Base-by-base conservation (phyloP, 2,113 vertebrate genomes). In the Xenotilapia flavipinnis region DNA sequence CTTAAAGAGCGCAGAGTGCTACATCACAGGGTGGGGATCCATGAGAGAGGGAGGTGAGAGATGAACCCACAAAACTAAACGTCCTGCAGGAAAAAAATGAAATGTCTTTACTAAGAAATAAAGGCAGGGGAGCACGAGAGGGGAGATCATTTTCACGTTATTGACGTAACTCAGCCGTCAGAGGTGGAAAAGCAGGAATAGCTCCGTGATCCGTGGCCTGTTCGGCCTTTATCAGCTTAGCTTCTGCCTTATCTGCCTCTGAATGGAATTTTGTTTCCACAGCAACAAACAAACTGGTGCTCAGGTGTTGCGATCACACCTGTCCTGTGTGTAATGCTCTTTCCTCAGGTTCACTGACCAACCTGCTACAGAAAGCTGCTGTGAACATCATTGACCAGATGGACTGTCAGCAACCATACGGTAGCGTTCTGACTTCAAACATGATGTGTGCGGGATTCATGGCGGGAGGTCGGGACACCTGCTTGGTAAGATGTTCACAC, bases 11-110 rank as follows among this genome's bases (percentile, higher is more conserved):
- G 88, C 95, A 2, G 97, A 95, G 90, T 99, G 98, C 87, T 97
- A 97, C 95, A 98, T 99, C 92, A 96, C 97, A 4, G 98, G 98
- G 87, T 99, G 98, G 98, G 98, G 98, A 3, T 97, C 98, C 3
- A 96, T 93, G 85, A 94, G 88, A 62, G 96, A 96, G 81, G 95
- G 96, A 82, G 97, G 96, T 97, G 79, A 94, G 95, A 15, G 15
- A 10, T 13, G 15, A 31, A 45, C 10, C 14, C n/a, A 42, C 4
- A 23, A 49, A 49, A 49, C 42, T 19, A 49, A 28, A 23, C 4
- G 68, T 73, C 75, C 49, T 21, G 49, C 31, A 5, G 26, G 26
- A 6, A 49, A 75, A 4, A 3, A 49, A 49, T 31, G 1, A 5
- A n/a, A 45, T 19, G 70, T 31, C 70, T 49, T 77, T 5, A 1